A percentile compares a stretch with the other conserved stretches of the same genome.
These are phyloP conservation scores for western clawed frog (Xenopus tropicalis) DNA, from an alignment of 2,113 vertebrate genomes.

Conservation along the genomic window UCB_Xtro_10.0 CM004447.2:76607001-76607500, in stretches of 20 bases:
- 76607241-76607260: constrained; percentile 62
- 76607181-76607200: background rate
- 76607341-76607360: constrained; percentile 64
- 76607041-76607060: background rate
- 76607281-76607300: constrained; percentile 70
- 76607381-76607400: background rate
- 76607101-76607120: background rate
- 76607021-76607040: background rate
- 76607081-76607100: background rate
- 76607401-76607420: no score
- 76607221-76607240: constrained; percentile 7
- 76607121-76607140: background rate
- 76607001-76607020: background rate
- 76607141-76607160: no score
- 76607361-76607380: constrained; percentile 72
- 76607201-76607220: background rate
- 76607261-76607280: constrained; percentile 61
- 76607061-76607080: background rate
- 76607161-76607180: background rate
- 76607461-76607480: no score
- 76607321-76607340: constrained; percentile 62
- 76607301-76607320: constrained; percentile 68
- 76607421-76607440: background rate
- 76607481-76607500: no score
- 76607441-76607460: no score